A percentile compares a stretch with the other conserved stretches of the same genome.
These are phyloP conservation scores for Callospermophilus lateralis DNA, from an alignment of 2,113 vertebrate species.

Conservation along the genomic window DNA sequence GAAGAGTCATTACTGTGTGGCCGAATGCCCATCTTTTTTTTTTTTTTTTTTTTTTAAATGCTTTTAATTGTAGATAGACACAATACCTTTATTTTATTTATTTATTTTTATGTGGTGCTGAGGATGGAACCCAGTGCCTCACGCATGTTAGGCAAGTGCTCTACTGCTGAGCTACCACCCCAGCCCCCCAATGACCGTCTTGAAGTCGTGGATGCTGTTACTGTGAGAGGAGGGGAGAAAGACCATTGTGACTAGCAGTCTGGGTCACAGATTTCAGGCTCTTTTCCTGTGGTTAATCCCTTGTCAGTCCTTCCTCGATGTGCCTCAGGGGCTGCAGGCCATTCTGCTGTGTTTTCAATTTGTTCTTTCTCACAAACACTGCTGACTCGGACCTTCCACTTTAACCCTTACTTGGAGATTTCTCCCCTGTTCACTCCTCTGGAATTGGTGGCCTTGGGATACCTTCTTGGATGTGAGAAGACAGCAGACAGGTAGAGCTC, in stretches of 20 bases:
- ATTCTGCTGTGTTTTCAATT: conserved; percentile 69
- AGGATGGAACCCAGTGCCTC: no score
- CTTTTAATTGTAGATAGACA: no score
- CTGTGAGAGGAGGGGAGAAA: not conserved
- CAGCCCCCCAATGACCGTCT: not conserved
- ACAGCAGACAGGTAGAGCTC: not conserved
- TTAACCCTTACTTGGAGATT: conserved; percentile 53
- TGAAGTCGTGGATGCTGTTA: not conserved
- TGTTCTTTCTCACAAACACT: conserved; percentile 38
- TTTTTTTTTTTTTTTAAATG: no score
- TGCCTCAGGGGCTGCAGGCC: conserved; percentile 17
- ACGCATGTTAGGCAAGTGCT: no score
- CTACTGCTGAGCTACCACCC: no score
- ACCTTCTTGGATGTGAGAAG: not conserved
- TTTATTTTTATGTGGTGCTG: no score
- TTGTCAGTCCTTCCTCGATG: not conserved
- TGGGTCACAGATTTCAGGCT: conserved; percentile 39
- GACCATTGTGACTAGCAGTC: not conserved
- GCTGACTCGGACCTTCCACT: conserved; percentile 55
- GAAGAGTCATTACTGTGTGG: not conserved
- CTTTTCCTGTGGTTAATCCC: conserved; percentile 39
- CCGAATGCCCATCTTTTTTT: not conserved
- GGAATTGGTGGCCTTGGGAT: not conserved
- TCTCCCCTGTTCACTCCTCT: not conserved
- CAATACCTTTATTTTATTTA: no score